These are phyloP conservation scores for Miniopterus natalensis DNA, from an alignment of 2,113 vertebrate genomes.

Conservation along the genomic window DNA sequence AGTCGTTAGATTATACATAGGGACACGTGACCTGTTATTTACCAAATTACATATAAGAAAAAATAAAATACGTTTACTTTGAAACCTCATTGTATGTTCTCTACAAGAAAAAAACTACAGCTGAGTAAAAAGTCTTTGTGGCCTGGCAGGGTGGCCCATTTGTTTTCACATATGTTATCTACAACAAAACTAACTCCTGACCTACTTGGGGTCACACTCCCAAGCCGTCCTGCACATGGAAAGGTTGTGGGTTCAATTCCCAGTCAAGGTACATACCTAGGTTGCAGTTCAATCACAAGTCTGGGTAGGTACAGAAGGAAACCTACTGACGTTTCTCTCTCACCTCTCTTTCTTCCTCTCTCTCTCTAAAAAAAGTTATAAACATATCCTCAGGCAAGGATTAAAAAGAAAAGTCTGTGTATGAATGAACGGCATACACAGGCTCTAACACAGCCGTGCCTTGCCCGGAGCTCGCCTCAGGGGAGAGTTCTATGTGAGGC, in stretches of 20 bases:
- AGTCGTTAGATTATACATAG: slow-evolving; percentile 1
- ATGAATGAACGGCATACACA: background rate
- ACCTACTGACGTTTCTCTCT: no score
- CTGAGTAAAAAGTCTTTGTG: background rate
- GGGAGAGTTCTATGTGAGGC: background rate
- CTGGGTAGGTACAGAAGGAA: no score
- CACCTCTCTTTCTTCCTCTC: no score
- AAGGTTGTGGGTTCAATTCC: no score
- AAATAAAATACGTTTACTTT: slow-evolving; percentile 1
- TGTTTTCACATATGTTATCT: background rate
- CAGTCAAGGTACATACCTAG: no score
- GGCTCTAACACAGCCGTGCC: background rate
- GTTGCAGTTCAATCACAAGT: no score
- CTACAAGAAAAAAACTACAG: background rate
- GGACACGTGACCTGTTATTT: background rate
- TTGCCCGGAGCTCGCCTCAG: background rate
- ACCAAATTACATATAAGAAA: background rate
- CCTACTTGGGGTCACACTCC: no score
- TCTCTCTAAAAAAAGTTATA: no score
- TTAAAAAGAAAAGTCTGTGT: no score
- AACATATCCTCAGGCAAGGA: no score
- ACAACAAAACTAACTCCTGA: background rate
- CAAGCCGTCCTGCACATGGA: no score
- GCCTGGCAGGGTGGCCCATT: background rate
- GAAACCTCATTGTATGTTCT: background rate